Conservation (phyloP, 1,140 invertebrate genomes). For the Drosophila grimshawi region DNA sequence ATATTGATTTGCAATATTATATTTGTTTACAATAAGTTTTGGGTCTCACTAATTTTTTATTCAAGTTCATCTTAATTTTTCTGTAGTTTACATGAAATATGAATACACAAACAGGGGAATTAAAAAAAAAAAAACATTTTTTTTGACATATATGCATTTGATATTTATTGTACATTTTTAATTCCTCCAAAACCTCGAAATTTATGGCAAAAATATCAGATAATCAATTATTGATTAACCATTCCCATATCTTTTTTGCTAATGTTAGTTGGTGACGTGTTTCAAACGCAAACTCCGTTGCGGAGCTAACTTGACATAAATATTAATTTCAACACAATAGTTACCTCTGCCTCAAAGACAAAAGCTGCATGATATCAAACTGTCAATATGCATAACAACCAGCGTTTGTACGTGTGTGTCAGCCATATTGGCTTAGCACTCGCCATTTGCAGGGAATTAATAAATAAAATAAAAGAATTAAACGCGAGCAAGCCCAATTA, state of each 20-base stretch:
- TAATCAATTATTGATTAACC: too few species aligned
- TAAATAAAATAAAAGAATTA: conserved; percentile 48
- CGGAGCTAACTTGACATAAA: not conserved
- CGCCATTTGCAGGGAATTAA: conserved; percentile 53
- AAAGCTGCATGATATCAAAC: conserved; percentile 19
- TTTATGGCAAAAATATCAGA: not conserved
- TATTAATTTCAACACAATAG: not conserved
- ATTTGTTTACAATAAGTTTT: too few species aligned
- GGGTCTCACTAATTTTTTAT: too few species aligned
- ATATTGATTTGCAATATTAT: too few species aligned
- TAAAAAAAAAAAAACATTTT: too few species aligned
- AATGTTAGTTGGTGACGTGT: not conserved
- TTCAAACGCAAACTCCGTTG: not conserved
- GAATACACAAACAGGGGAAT: too few species aligned
- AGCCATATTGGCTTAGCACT: conserved; percentile 47
- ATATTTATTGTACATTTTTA: too few species aligned
- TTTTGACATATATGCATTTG: too few species aligned
- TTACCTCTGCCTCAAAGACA: not conserved
- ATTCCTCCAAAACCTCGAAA: too few species aligned
- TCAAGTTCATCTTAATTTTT: too few species aligned
- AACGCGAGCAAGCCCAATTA: not conserved
- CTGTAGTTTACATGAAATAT: too few species aligned
- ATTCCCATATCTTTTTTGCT: not conserved
- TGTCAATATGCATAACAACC: not conserved
- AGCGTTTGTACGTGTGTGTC: conserved; percentile 32